Evolutionary conservation across 23 tunicate species (phyloP), one percentile per base, ranked within the genome.

Genomic region (Trididemnum nubilum): DNA sequence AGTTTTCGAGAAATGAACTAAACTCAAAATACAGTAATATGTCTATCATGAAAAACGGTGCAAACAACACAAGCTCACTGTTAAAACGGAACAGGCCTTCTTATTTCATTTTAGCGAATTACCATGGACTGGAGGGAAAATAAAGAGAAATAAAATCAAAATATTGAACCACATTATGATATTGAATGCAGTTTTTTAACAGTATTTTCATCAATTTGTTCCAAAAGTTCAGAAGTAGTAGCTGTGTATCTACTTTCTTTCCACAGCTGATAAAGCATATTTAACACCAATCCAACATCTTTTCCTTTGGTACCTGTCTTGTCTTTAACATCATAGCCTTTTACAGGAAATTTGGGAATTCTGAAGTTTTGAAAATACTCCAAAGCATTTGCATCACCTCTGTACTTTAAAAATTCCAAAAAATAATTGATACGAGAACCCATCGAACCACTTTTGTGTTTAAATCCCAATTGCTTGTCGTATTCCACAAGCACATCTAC

Each of bases 351-450:
- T 0, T 15, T 40, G 1, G 98, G 98, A 25, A 88, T 65, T 36
- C 63, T 19, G 59, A 78, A 88, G 66, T 84, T 34, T 21, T 78
- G 39, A 51, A 93, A 84, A 40, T 87, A 81, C 1, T 73, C 72
- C 76, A 93, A 84, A 2, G 81, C 76, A 52, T 93, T 87, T 36
- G 77, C 64, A 74, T 93, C 84, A 1, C 98, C 98, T 36, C 37
- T 81, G 57, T 88, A 93, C 80, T 93, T 93, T 33, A 93, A 22
- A 80, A 93, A 78, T 65, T 93, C 98, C 15, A 79, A 28, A 36
- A 93, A 75, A 74, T 28, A 73, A 35, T 54, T 39, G n/a, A n/a
- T n/a, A n/a, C n/a, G n/a, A n/a, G n/a, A n/a, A n/a, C n/a, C n/a
- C n/a, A n/a, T n/a, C 0, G 58, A 0, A 1, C 30, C 4, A 3